These are phyloP conservation scores for Axea sp. DNA, from an alignment of 2,888 invertebrate species.

Conservation along the genomic window DNA sequence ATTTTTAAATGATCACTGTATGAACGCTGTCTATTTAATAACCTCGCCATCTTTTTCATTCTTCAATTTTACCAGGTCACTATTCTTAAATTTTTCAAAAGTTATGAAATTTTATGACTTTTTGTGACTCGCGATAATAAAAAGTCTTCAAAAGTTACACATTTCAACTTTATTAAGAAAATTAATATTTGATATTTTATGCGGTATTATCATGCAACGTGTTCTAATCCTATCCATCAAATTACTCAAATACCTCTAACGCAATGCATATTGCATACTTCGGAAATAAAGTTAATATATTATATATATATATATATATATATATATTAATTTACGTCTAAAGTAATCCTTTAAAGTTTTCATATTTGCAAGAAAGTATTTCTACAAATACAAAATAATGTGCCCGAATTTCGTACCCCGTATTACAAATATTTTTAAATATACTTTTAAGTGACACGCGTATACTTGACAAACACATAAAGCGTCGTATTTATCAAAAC, in stretches of 20 bases:
- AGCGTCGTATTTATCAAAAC: constrained; percentile 18
- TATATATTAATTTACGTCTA: not conserved
- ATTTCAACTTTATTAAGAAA: constrained; percentile 1
- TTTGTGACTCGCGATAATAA: not conserved
- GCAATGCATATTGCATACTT: too few species aligned
- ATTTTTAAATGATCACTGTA: too few species aligned
- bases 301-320: not conserved
- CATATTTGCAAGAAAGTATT: not conserved
- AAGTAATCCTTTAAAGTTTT: not conserved
- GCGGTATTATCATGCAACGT: not conserved
- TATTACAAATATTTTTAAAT: constrained; percentile 25
- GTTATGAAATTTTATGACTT: not conserved
- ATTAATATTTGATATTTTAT: not conserved
- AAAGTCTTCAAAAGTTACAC: constrained; percentile 2
- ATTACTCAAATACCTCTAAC: not conserved
- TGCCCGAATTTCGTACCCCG: not conserved
- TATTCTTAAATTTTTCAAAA: not conserved
- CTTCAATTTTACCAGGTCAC: not conserved
- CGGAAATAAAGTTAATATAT: too few species aligned
- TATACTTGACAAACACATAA: constrained; percentile 8
- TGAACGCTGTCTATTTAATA: not conserved
- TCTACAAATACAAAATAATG: constrained; percentile 6
- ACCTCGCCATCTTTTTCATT: not conserved
- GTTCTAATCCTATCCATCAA: not conserved
- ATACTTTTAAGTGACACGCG: constrained; percentile 23